Base-by-base conservation (phyloP, 2,888 invertebrate species). In the Bibio marci region DNA sequence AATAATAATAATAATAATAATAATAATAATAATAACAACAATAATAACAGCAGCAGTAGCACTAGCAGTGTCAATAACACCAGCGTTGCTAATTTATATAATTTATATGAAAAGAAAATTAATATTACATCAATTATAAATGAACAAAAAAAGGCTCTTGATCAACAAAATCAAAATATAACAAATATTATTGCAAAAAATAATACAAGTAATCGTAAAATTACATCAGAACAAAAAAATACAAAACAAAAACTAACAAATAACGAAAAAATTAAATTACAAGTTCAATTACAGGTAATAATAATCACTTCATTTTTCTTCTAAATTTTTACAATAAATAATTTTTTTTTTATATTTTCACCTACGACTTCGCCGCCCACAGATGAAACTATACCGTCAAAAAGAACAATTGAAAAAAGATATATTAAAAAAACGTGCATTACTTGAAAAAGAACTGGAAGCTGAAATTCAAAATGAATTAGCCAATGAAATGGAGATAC, bases 351-450 rank as follows among this genome's bases (percentile, higher is more conserved):
- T 14, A 31, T 31, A 31, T 22, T 34, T 10, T 8, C 19, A n/a
- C n/a, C n/a, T n/a, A n/a, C n/a, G n/a, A n/a, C n/a, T n/a, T n/a
- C n/a, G n/a, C n/a, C n/a, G n/a, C n/a, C n/a, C n/a, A 32, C 78
- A 82, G 55, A 76, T 80, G 54, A 66, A 81, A 30, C 68, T 90
- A 17, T 79, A 80, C 58, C 76, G 85, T 50, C 91, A 92, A 52
- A 92, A 91, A 55, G 92, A 92, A 58, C 66, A 81, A 49, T 71
- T 95, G 35, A 91, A 91, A 59, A 91, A 87, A 54, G 91, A 91
- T 52, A 94, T 94, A 46, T 71, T 91, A 44, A 81, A 88, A 52
- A 92, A 92, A 56, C 69, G 94, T 47, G 83, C 83, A 2, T 63
- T 87, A 13, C 71, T 94, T 40, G 90, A 91, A 55, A 83, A 86